Evolutionary conservation across 2,888 invertebrate genomes (phyloP), one percentile per base, ranked within the genome.

Genomic region (Diplazon laetatorius): DNA sequence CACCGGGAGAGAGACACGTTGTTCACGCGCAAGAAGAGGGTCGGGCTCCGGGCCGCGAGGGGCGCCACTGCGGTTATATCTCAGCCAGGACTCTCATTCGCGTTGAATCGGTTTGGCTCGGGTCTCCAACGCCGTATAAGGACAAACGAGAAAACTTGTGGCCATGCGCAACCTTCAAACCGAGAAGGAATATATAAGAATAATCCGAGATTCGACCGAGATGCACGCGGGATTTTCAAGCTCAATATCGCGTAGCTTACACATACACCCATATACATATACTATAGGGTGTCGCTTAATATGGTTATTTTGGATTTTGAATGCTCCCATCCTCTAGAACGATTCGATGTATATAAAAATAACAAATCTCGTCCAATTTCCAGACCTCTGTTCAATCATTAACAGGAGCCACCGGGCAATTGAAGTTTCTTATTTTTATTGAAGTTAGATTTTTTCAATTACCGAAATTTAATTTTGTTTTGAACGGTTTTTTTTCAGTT

Each of bases 101-200:
- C 50, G 62, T n/a, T 66, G 37, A n/a, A n/a, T n/a, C n/a, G n/a
- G n/a, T n/a, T n/a, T n/a, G 73, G 35, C 62, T 72, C 52, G 59
- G 39, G 60, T 65, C 70, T 72, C n/a, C 75, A 55, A 42, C 39
- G 35, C 82, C 81, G 76, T 81, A 82, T 78, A 81, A 78, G 81
- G 82, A 78, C 76, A 82, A 81, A 79, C 78, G 72, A 81, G 79
- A 78, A n/a, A 74, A 70, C 73, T 70, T 75, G 71, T 25, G 60
- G 74, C 48, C 48, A 62, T 3, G 59, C 30, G 25, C 73, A 59
- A 55, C 75, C 78, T 78, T 72, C 66, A 55, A n/a, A n/a, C n/a
- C 44, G 62, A 50, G 63, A 66, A 71, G 42, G 55, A 65, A 72
- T 39, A 55, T n/a, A 1, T 22, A 12, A 25, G 25, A 69, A 59